phyloP scores from a whole-genome alignment of 2,888 invertebrate species.

The Druceiella hillmani region DNA sequence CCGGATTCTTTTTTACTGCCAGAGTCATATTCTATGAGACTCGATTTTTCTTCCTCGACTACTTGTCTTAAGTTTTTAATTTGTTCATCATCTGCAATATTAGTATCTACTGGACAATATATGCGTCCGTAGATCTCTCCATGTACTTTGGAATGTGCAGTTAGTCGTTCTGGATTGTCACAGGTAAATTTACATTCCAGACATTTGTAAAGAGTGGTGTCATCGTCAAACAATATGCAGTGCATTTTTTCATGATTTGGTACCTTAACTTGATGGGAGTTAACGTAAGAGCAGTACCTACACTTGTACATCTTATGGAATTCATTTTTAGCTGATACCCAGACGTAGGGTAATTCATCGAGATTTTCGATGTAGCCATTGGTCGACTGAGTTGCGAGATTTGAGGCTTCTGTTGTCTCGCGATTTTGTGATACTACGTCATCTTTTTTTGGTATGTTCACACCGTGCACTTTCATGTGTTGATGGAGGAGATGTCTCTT shows the following conservation, averaged over 20 bases:
- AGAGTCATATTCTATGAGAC: slow-evolving; percentile 28
- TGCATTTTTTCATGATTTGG: slow-evolving; percentile 83
- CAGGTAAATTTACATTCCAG: slow-evolving; percentile 76
- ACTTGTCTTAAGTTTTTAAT: slow-evolving; percentile 43
- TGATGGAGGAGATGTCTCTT: slow-evolving; percentile 78
- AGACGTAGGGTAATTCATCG: slow-evolving; percentile 66
- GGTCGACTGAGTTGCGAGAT: slow-evolving; percentile 29
- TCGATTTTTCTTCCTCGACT: slow-evolving; percentile 37
- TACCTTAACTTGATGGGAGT: slow-evolving; percentile 73
- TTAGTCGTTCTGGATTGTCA: slow-evolving; percentile 63
- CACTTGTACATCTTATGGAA: slow-evolving; percentile 82
- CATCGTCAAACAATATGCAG: slow-evolving; percentile 46
- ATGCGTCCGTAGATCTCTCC: slow-evolving; percentile 65
- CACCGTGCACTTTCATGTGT: slow-evolving; percentile 71
- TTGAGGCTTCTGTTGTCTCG: slow-evolving; percentile 28
- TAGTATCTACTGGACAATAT: slow-evolving; percentile 62
- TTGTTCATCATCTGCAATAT: slow-evolving; percentile 63
- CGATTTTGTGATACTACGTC: slow-evolving; percentile 43
- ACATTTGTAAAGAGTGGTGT: slow-evolving; percentile 57
- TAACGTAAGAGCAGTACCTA: slow-evolving; percentile 77
- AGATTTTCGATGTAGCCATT: slow-evolving; percentile 21
- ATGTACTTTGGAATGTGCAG: slow-evolving; percentile 71
- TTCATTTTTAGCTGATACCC: slow-evolving; percentile 68
- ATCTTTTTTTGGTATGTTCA: slow-evolving; percentile 39
- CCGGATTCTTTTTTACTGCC: slow-evolving; percentile 30